These are phyloP conservation scores for Xiphias gladius DNA, from an alignment of 2,113 vertebrate genomes.

Conservation along the genomic window DNA sequence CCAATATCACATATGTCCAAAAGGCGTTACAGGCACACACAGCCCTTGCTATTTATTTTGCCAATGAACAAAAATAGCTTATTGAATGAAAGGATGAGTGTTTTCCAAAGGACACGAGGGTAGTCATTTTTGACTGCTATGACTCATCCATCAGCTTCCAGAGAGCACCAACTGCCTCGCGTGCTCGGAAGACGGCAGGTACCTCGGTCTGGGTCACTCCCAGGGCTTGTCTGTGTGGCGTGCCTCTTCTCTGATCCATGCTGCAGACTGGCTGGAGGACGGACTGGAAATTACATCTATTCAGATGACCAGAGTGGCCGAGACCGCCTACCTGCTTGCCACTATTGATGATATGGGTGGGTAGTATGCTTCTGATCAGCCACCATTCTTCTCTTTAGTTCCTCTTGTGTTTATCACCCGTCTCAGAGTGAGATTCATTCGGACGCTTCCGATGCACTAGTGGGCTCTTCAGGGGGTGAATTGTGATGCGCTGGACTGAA, in stretches of 20 bases:
- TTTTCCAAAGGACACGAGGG: background rate
- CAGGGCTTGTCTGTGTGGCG: slow-evolving; percentile 85
- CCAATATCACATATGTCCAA: background rate
- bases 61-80: background rate
- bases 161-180: slow-evolving; percentile 84
- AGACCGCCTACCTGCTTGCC: slow-evolving; percentile 75
- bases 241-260: slow-evolving; percentile 37
- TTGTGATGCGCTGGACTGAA: background rate
- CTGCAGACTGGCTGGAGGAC: slow-evolving; percentile 81
- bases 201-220: slow-evolving; percentile 84
- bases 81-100: background rate
- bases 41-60: background rate
- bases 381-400: background rate
- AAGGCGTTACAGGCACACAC: background rate
- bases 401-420: background rate
- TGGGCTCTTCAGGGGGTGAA: background rate
- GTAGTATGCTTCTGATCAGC: background rate
- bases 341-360: slow-evolving; percentile 91
- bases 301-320: slow-evolving; percentile 75
- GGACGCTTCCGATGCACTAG: background rate
- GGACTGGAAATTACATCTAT: slow-evolving; percentile 84
- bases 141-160: slow-evolving; percentile 78
- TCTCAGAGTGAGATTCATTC: background rate
- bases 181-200: slow-evolving; percentile 80
- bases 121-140: background rate